Percentiles rank a stretch among this genome's conserved stretches.
Evolutionary conservation across 2,113 vertebrate genomes (phyloP).

Genomic region (Tichodroma muraria): DNA sequence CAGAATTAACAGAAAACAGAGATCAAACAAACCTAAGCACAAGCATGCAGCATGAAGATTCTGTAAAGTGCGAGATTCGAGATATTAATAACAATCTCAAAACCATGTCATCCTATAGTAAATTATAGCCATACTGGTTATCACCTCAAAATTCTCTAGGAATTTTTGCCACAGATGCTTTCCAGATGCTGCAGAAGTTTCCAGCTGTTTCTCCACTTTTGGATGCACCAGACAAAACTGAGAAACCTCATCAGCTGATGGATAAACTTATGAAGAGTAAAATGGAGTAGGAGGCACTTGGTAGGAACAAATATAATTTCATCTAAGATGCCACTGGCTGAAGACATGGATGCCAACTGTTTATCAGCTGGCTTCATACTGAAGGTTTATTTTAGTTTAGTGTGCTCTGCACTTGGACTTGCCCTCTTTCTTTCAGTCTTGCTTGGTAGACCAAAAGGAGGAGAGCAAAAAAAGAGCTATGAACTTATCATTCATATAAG

Average conservation of each 20-base stretch:
- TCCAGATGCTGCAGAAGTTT: slow-evolving; percentile 13
- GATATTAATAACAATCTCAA: background rate
- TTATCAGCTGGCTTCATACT: background rate
- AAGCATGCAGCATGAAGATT: background rate
- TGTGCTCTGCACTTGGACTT: background rate
- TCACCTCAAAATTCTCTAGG: background rate
- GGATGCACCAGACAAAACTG: background rate
- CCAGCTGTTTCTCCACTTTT: background rate
- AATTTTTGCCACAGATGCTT: slow-evolving; percentile 20
- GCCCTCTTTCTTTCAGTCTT: background rate
- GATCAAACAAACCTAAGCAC: background rate
- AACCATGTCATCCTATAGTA: background rate
- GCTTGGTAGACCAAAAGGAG: background rate
- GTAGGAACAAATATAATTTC: background rate
- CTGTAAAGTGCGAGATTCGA: background rate
- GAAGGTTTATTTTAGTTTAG: background rate
- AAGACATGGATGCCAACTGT: background rate
- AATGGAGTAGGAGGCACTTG: background rate
- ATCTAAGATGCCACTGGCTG: background rate
- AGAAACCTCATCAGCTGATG: background rate
- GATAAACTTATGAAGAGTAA: background rate
- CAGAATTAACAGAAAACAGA: background rate
- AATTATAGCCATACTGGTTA: background rate
- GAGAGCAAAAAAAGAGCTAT: background rate
- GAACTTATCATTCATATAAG: background rate